These are phyloP conservation scores for Urocitellus parryii DNA, from an alignment of 2,113 vertebrate genomes.

Conservation along the genomic window DNA sequence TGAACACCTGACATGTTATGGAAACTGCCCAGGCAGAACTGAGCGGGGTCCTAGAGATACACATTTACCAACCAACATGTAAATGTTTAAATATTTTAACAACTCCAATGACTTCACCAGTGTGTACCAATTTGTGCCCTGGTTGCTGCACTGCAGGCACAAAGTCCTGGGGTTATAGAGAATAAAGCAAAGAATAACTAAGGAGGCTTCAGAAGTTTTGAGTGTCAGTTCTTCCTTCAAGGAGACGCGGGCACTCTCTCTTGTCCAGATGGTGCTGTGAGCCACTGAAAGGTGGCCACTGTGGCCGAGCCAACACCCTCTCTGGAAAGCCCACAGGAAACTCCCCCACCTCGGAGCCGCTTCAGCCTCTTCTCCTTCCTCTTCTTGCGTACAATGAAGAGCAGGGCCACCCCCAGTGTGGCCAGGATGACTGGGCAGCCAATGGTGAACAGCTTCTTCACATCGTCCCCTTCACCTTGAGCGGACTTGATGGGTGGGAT, in stretches of 20 bases:
- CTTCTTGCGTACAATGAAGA: constrained; percentile 97
- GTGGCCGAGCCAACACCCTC: too few relatives aligned
- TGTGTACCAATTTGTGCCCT: neutral
- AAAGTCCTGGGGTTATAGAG: neutral
- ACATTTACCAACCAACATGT: neutral
- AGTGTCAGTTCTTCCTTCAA: neutral
- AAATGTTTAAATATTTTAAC: neutral
- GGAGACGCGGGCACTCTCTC: neutral
- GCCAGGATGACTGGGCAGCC: constrained; percentile 97
- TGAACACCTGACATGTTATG: neutral
- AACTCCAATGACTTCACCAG: neutral
- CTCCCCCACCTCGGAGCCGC: constrained; percentile 93
- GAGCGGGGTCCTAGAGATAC: neutral
- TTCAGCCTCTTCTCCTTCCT: constrained; percentile 98
- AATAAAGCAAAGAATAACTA: neutral
- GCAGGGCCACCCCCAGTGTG: constrained; percentile 94
- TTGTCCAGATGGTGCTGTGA: neutral
- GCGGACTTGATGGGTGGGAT: constrained; percentile 98
- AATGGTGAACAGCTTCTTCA: constrained; percentile 98
- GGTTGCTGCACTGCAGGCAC: neutral
- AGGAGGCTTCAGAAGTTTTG: neutral
- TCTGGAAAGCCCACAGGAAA: neutral
- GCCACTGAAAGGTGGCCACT: neutral
- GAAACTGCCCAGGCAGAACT: neutral
- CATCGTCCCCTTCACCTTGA: constrained; percentile 94